A percentile compares a stretch with the other conserved stretches of the same genome.
Conservation (phyloP, 2,113 vertebrate species). For the Neolamprologus ventralis region DNA sequence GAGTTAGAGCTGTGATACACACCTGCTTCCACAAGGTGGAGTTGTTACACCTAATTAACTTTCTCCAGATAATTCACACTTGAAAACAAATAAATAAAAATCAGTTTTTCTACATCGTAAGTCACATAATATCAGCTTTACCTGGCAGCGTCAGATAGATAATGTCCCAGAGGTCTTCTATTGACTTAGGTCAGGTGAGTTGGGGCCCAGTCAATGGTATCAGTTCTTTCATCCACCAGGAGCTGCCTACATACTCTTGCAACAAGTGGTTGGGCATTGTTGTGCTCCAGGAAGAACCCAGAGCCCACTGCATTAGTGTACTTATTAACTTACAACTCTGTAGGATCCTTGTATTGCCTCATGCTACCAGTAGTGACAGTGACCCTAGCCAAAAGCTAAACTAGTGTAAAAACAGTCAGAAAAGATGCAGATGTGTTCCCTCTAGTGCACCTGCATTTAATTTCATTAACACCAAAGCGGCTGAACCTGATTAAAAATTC, state of each 20-base stretch:
- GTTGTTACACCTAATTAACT: neutral
- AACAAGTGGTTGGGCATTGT: neutral
- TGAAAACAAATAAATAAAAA: neutral
- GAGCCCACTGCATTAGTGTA: neutral
- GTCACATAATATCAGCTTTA: neutral
- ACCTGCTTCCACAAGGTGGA: neutral
- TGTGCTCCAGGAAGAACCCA: neutral
- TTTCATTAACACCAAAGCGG: neutral
- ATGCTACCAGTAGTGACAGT: rapidly evolving
- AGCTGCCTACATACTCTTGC: neutral
- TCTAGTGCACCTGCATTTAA: rapidly evolving
- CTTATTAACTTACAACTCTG: neutral
- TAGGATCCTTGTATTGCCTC: neutral
- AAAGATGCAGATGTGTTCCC: neutral
- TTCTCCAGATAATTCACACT: neutral
- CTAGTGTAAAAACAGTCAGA: neutral
- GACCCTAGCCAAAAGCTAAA: neutral
- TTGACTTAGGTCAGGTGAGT: neutral
- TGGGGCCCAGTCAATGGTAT: neutral
- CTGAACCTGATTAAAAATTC: neutral
- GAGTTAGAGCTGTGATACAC: rapidly evolving
- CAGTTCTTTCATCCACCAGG: neutral
- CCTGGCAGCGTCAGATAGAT: neutral
- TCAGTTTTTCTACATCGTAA: neutral
- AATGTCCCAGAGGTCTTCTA: neutral